These are phyloP conservation scores for Cryptoblepharus egeriae DNA, from an alignment of 2,797 vertebrate species.

Conservation along the genomic window DNA sequence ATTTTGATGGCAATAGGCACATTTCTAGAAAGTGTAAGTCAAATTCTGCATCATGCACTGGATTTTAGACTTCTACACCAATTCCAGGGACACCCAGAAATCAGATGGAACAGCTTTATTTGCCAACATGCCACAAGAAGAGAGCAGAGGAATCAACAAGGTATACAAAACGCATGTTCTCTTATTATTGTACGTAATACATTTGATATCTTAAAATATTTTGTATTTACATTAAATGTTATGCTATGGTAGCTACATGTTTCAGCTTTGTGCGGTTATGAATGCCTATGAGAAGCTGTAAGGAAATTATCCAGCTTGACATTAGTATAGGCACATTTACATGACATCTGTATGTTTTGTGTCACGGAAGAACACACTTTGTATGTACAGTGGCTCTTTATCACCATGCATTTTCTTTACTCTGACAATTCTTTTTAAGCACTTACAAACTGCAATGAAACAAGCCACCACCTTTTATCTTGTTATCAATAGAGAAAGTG, in stretches of 20 bases:
- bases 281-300: conserved; percentile 33
- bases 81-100: neutral
- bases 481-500: neutral
- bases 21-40: neutral
- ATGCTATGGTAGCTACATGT: conserved; percentile 13
- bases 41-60: neutral
- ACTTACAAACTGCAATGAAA: neutral
- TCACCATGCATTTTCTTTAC: neutral
- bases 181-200: neutral
- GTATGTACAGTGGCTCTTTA: conserved; percentile 29
- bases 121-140: neutral
- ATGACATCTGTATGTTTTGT: neutral
- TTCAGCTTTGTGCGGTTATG: neutral
- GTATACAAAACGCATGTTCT: neutral
- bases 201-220: neutral
- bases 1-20: neutral
- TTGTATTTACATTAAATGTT: neutral
- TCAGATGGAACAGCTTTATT: neutral
- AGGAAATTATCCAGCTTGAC: neutral
- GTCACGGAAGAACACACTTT: conserved; percentile 19
- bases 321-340: conserved; percentile 11
- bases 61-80: neutral
- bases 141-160: neutral
- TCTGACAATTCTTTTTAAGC: neutral
- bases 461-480: conserved; percentile 16